phyloP scores from a whole-genome alignment of 1,140 invertebrate species.

The Bathynomus jamesi region DNA sequence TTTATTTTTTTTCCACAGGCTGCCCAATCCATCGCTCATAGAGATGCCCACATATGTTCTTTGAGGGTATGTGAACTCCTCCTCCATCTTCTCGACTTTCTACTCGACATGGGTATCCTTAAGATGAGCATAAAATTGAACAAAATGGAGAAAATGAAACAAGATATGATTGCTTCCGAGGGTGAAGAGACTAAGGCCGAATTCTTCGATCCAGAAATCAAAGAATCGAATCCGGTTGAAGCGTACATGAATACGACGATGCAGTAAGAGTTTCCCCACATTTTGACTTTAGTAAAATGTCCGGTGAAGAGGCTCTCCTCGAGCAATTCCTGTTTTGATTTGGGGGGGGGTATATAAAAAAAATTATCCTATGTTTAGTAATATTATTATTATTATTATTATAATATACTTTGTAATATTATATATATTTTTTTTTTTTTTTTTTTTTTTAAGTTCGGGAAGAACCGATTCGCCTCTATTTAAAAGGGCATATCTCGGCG shows the following conservation, averaged over 20 bases:
- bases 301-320: too few species aligned
- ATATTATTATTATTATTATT: too few species aligned
- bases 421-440: too few species aligned
- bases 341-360: too few species aligned
- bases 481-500: too few species aligned
- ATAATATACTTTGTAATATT: too few species aligned
- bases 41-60: slow-evolving; percentile 66
- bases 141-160: background rate
- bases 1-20: slow-evolving; percentile 59
- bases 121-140: background rate
- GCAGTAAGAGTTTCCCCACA: background rate
- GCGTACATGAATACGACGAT: background rate
- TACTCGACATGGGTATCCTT: slow-evolving; percentile 76
- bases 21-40: slow-evolving; percentile 71
- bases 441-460: too few species aligned
- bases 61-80: slow-evolving; percentile 81
- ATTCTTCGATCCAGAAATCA: background rate
- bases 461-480: too few species aligned
- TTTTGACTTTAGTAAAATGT: too few species aligned
- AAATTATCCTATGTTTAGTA: too few species aligned
- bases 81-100: slow-evolving; percentile 75
- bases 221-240: background rate
- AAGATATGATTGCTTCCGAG: background rate
- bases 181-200: background rate
- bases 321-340: too few species aligned